These are phyloP conservation scores for Rhabdomys dilectus DNA, from an alignment of 2,113 vertebrate genomes.

Conservation along the genomic window DNA sequence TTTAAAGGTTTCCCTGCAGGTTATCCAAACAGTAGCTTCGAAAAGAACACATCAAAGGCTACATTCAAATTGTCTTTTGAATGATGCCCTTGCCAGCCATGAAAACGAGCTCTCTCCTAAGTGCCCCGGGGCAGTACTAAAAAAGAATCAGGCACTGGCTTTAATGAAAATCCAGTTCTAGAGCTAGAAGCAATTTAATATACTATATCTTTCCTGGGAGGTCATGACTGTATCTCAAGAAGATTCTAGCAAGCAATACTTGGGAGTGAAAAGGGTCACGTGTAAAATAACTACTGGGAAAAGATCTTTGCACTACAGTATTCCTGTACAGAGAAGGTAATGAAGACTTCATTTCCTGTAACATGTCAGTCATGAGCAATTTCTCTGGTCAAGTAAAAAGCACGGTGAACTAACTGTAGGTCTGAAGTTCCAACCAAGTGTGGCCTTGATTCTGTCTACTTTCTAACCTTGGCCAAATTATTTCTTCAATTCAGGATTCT, in stretches of 20 bases:
- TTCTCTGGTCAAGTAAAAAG: neutral
- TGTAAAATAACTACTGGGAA: neutral
- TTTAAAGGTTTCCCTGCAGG: slow-evolving; percentile 61
- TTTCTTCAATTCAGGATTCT: neutral
- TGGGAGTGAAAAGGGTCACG: neutral
- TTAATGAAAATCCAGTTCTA: slow-evolving; percentile 68
- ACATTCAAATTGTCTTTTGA: slow-evolving; percentile 71
- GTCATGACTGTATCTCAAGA: slow-evolving; percentile 28
- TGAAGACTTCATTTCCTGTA: neutral
- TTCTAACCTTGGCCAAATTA: neutral
- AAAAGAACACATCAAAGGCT: neutral
- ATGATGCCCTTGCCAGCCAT: slow-evolving; percentile 55
- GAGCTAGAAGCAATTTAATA: slow-evolving; percentile 61
- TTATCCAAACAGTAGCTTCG: slow-evolving; percentile 45
- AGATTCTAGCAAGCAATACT: slow-evolving; percentile 18
- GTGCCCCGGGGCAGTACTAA: slow-evolving; percentile 40
- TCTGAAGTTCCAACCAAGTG: neutral
- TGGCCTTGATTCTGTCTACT: neutral
- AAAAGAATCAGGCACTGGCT: slow-evolving; percentile 47
- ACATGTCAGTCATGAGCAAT: neutral
- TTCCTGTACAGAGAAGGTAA: neutral
- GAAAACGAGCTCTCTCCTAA: slow-evolving; percentile 59
- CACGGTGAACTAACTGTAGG: neutral
- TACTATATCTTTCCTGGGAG: slow-evolving; percentile 29
- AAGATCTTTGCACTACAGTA: neutral